Conservation (phyloP, 2,113 vertebrate genomes). For the Atlantisia rogersi region DNA sequence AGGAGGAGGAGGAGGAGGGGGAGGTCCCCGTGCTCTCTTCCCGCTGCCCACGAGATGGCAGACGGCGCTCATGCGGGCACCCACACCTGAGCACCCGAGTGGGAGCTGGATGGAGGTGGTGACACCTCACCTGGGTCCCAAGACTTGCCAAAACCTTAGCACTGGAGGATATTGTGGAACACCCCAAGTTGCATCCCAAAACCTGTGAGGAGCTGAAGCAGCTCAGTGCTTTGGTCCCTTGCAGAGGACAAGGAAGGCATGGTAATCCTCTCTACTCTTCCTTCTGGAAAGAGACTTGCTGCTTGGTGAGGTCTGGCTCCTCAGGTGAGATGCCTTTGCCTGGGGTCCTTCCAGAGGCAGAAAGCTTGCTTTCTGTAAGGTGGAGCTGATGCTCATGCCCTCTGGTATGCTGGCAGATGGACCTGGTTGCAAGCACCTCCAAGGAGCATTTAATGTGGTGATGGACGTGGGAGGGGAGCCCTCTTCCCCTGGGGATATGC, state of each 20-base stretch:
- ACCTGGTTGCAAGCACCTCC: accelerated
- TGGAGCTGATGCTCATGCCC: not conserved
- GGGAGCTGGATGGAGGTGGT: not conserved
- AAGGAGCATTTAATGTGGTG: not conserved
- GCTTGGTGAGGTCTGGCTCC: not conserved
- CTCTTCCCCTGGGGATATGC: not conserved
- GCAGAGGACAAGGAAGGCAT: not conserved
- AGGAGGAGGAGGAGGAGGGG: no score
- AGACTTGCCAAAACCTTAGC: accelerated
- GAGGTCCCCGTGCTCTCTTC: not conserved
- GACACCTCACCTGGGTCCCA: not conserved
- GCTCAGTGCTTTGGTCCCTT: not conserved
- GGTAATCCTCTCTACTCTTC: not conserved
- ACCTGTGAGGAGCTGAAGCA: not conserved
- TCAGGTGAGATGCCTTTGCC: not conserved
- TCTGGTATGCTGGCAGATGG: not conserved
- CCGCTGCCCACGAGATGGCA: slow-evolving; percentile 56
- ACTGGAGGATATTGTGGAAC: accelerated
- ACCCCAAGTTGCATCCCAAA: accelerated
- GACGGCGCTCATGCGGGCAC: not conserved
- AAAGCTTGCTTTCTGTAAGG: not conserved
- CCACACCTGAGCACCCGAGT: not conserved
- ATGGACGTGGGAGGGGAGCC: not conserved
- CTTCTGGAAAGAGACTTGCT: not conserved
- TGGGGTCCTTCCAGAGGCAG: not conserved